Evolutionary conservation across 2,888 invertebrate species (phyloP).

Genomic region (Eupithecia centaureata): DNA sequence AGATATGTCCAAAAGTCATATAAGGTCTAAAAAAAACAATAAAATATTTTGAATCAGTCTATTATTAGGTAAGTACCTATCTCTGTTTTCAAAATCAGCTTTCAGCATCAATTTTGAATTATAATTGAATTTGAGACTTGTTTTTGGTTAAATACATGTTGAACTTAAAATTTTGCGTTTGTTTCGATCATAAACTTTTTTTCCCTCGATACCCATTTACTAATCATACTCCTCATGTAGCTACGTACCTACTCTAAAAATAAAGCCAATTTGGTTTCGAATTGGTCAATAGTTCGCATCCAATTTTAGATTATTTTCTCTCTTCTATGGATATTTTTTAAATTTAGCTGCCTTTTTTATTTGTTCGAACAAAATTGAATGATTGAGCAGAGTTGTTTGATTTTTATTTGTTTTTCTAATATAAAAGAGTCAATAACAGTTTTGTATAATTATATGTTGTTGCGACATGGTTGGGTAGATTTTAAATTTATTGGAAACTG

Average conservation of each 20-base stretch:
- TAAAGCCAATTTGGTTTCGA: neutral
- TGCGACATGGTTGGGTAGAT: neutral
- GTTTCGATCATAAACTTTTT: neutral
- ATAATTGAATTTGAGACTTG: too few species aligned
- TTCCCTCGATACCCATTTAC: neutral
- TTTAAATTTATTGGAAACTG: neutral
- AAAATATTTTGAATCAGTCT: too few species aligned
- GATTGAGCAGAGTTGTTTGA: slow-evolving; percentile 5
- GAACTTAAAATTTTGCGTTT: neutral
- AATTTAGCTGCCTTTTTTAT: neutral
- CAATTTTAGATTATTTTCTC: neutral
- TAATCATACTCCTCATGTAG: neutral
- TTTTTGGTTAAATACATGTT: neutral
- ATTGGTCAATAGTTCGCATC: neutral
- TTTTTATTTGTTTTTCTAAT: neutral
- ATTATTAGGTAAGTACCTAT: too few species aligned
- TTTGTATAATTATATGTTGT: slow-evolving; percentile 5
- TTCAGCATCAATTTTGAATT: too few species aligned
- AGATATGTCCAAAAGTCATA: too few species aligned
- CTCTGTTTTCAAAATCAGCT: too few species aligned
- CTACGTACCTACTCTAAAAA: neutral
- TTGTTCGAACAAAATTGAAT: neutral
- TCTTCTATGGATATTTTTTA: neutral
- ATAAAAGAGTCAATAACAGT: slow-evolving; percentile 1
- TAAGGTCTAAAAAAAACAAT: too few species aligned